Percentiles rank a stretch among this genome's conserved stretches.
Conservation (phyloP, 2,113 vertebrate species). For the Corythornis cristatus region DNA sequence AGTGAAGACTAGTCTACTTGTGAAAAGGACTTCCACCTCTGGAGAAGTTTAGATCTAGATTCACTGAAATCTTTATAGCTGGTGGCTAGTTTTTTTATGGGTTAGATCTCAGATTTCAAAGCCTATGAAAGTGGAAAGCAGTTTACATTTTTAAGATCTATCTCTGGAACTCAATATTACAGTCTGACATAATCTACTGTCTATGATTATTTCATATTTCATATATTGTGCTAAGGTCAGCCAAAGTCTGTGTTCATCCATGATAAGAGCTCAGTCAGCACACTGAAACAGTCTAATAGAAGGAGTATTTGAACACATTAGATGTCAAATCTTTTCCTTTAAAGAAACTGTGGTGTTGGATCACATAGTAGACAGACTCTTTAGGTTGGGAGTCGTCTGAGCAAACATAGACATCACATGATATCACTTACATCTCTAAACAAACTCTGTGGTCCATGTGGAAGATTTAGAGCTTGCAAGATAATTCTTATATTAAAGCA, state of each 20-base stretch:
- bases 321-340: not conserved
- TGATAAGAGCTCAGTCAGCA: not conserved
- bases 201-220: not conserved
- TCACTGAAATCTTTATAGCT: not conserved
- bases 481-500: not conserved
- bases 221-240: not conserved
- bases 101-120: not conserved
- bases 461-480: not conserved
- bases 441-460: not conserved
- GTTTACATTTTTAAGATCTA: not conserved
- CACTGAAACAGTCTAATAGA: not conserved
- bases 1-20: slow-evolving; percentile 14
- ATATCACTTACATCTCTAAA: not conserved
- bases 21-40: slow-evolving; percentile 15
- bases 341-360: not conserved
- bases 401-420: not conserved
- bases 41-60: slow-evolving; percentile 16
- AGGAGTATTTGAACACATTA: not conserved
- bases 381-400: not conserved
- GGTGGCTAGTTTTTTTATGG: not conserved
- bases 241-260: not conserved
- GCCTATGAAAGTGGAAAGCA: not conserved
- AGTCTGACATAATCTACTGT: not conserved
- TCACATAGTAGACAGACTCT: not conserved
- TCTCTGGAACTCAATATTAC: not conserved